Base-by-base conservation (phyloP, 1,140 invertebrate genomes). In the Nomia melanderi region DNA sequence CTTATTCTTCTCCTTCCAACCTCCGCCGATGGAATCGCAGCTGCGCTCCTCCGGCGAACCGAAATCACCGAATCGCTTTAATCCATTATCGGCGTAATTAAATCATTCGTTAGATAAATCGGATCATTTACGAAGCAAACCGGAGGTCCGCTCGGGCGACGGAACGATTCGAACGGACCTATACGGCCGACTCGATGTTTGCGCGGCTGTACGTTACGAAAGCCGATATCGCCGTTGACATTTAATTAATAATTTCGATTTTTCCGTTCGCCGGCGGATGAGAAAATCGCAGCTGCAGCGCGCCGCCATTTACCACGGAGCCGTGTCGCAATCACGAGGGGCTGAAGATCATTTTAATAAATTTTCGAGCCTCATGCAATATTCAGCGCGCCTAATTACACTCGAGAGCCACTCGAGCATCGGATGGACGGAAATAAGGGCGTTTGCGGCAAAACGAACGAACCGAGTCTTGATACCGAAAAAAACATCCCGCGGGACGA, bases 271-370 rank as follows among this genome's bases (percentile, higher is more conserved):
- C 0, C 1, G n/a, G 8, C n/a, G n/a, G n/a, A n/a, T n/a, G 47
- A 65, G 64, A 73, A 73, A 64, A 73, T 73, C 25, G 25, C 44
- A 36, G 23, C 23, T 54, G 47, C 33, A 54, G 65, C 44, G 36
- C 8, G 47, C 25, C 36, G 65, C 54, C 60, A 44, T 73, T 73
- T 54, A 62, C 56, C 36, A 31, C 33, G 29, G 60, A 14, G 41
- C 7, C 59, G 59, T 60, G 44, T 36, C 23, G 70, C 59, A 73
- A 73, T 73, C 63, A 53, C 44, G 59, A 44, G 29, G 11, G 20
- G 41, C 31, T 36, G 71, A 73, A 54, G 47, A 73, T 65, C 60
- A 73, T 73, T 73, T 73, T 73, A 73, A 73, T 73, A 73, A 73
- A 65, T 73, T 73, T 54, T n/a, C 14, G 8, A 20, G 12, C 33